Evolutionary conservation across 1,140 invertebrate genomes (phyloP).

Genomic region (Macrostomum lignano): DNA sequence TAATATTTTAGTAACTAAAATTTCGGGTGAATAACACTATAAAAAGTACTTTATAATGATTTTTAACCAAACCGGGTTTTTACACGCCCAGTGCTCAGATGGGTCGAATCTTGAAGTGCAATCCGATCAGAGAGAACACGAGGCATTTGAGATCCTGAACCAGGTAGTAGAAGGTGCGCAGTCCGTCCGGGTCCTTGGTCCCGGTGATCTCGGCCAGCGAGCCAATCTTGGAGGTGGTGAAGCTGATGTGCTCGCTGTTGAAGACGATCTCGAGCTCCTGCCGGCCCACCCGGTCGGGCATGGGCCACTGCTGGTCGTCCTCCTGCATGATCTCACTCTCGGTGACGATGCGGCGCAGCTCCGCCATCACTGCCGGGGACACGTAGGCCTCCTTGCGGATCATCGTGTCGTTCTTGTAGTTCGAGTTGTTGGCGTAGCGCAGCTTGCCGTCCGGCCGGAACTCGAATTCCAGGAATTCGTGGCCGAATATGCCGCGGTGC

Average conservation of each 20-base stretch:
- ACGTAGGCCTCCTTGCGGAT: constrained; percentile 94
- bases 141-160: constrained; percentile 96
- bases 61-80: too few relatives aligned
- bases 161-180: constrained; percentile 87
- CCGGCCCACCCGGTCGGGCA: constrained; percentile 44
- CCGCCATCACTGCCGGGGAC: constrained; percentile 81
- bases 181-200: constrained; percentile 68
- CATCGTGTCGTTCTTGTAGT: constrained; percentile 99
- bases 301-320: constrained; percentile 68
- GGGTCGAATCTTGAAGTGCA: constrained; percentile 99
- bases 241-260: constrained; percentile 95
- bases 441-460: constrained; percentile 86
- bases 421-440: constrained; percentile 94
- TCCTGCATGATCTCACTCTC: constrained; percentile 96
- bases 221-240: constrained; percentile 96
- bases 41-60: too few relatives aligned
- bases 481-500: constrained; percentile 94
- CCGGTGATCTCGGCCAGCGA: constrained; percentile 54
- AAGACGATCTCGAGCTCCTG: constrained; percentile 91
- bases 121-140: constrained; percentile 87
- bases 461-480: constrained; percentile 96
- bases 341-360: constrained; percentile 80
- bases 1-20: too few relatives aligned
- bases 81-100: constrained; percentile 47
- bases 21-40: too few relatives aligned